These are phyloP conservation scores for Platyscapa corneri DNA, from an alignment of 1,140 invertebrate genomes.

Conservation along the genomic window DNA sequence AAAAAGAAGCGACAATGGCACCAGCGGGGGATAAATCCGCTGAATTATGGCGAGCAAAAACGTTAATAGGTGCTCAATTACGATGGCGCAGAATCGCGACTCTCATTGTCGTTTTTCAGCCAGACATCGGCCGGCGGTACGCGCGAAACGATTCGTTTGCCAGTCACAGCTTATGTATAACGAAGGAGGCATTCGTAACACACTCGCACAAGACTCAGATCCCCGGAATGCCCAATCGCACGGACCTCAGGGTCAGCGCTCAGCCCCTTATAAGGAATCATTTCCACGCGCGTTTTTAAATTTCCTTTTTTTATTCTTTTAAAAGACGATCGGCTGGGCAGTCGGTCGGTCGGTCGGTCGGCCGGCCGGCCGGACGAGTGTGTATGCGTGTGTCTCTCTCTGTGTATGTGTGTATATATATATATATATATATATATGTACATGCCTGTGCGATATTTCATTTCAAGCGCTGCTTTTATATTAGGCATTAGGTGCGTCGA, in stretches of 20 bases:
- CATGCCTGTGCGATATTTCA: conserved; percentile 34
- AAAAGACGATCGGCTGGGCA: conserved; percentile 10
- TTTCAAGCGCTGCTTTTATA: not conserved
- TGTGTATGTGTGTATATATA: too few species aligned
- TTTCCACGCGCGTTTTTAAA: conserved; percentile 49
- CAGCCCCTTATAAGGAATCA: conserved; percentile 51
- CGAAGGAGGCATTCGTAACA: not conserved
- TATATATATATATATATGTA: too few species aligned
- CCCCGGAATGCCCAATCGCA: conserved; percentile 57
- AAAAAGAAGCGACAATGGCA: not conserved
- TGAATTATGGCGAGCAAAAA: conserved; percentile 34
- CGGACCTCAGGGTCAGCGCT: conserved; percentile 47
- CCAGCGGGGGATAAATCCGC: conserved; percentile 25
- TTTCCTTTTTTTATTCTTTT: conserved; percentile 25
- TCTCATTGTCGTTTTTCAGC: conserved; percentile 23
- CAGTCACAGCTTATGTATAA: not conserved
- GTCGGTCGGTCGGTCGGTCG: too few species aligned
- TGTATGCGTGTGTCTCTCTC: too few species aligned
- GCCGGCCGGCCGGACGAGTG: too few species aligned
- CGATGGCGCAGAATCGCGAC: conserved; percentile 13
- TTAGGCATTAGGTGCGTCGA: not conserved
- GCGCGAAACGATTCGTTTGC: conserved; percentile 5
- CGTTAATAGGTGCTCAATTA: conserved; percentile 39
- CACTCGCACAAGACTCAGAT: conserved; percentile 25
- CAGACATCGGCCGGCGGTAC: not conserved